These are phyloP conservation scores for Popillia japonica DNA, from an alignment of 1,140 invertebrate species.

Conservation along the genomic window DNA sequence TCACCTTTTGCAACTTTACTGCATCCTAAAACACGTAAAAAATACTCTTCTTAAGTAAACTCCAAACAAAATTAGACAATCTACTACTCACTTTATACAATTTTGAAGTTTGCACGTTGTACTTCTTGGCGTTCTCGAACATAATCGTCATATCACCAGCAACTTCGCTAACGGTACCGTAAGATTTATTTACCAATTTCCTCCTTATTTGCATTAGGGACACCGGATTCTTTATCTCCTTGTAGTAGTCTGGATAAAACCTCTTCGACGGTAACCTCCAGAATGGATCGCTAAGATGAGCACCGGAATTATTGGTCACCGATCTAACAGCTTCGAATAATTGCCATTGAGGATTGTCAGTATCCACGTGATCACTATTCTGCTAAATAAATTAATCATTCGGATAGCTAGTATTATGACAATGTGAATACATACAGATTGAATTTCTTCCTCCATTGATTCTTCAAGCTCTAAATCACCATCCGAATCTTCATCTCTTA, in stretches of 20 bases:
- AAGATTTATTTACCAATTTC: slow-evolving; percentile 87
- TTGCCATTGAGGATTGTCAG: slow-evolving; percentile 65
- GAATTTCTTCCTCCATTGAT: slow-evolving; percentile 50
- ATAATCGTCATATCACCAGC: slow-evolving; percentile 97
- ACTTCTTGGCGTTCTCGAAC: slow-evolving; percentile 97
- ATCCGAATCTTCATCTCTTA: slow-evolving; percentile 61
- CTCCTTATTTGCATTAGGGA: slow-evolving; percentile 92
- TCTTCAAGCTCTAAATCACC: slow-evolving; percentile 59
- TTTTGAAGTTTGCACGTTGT: slow-evolving; percentile 87
- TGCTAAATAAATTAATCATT: not conserved
- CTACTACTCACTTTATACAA: slow-evolving; percentile 78
- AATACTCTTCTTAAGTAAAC: not conserved
- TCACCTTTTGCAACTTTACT: slow-evolving; percentile 80
- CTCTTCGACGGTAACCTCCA: slow-evolving; percentile 89
- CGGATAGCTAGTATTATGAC: not conserved
- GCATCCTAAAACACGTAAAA: slow-evolving; percentile 69
- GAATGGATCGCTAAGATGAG: slow-evolving; percentile 86
- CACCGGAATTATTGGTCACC: slow-evolving; percentile 60
- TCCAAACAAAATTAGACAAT: not conserved
- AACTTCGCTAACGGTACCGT: slow-evolving; percentile 87
- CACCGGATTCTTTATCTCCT: slow-evolving; percentile 95
- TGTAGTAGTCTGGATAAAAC: slow-evolving; percentile 97
- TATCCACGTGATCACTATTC: slow-evolving; percentile 46
- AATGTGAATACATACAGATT: not conserved
- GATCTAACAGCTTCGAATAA: slow-evolving; percentile 63